These are phyloP conservation scores for Semaprochilodus insignis DNA, from an alignment of 2,797 vertebrate genomes.

Conservation along the genomic window DNA sequence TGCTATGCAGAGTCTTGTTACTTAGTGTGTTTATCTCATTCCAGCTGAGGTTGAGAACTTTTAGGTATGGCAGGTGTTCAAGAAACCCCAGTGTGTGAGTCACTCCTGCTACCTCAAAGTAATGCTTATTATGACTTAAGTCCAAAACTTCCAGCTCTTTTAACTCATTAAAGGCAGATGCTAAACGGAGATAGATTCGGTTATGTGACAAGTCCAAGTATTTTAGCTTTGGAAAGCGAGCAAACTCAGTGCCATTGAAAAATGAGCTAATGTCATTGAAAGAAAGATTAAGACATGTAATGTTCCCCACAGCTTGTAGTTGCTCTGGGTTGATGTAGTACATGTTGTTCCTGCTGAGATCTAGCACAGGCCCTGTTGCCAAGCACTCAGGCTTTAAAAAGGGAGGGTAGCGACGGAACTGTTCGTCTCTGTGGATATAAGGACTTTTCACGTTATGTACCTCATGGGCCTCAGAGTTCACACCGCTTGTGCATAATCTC, in stretches of 20 bases:
- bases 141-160: conserved; percentile 62
- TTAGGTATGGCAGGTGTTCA: conserved; percentile 65
- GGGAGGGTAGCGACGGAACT: conserved; percentile 58
- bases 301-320: conserved; percentile 36
- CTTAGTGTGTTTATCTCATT: conserved; percentile 72
- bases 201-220: conserved; percentile 85
- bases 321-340: conserved; percentile 20
- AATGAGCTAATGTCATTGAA: conserved; percentile 47
- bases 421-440: conserved; percentile 53
- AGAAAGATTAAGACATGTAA: conserved; percentile 56
- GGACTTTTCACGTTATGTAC: conserved; percentile 12
- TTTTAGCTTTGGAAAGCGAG: conserved; percentile 48
- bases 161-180: conserved; percentile 70
- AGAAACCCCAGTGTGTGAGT: conserved; percentile 64
- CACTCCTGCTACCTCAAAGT: conserved; percentile 68
- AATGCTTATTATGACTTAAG: conserved; percentile 69
- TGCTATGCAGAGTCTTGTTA: conserved; percentile 56
- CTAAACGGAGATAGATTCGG: conserved; percentile 81
- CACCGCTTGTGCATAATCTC: not conserved
- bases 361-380: conserved; percentile 71
- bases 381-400: conserved; percentile 69
- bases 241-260: conserved; percentile 55
- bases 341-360: conserved; percentile 66
- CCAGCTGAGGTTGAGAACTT: conserved; percentile 67
- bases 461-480: not conserved